Base-by-base conservation (phyloP, 2,797 vertebrate genomes). In the Remorina albescens region DNA sequence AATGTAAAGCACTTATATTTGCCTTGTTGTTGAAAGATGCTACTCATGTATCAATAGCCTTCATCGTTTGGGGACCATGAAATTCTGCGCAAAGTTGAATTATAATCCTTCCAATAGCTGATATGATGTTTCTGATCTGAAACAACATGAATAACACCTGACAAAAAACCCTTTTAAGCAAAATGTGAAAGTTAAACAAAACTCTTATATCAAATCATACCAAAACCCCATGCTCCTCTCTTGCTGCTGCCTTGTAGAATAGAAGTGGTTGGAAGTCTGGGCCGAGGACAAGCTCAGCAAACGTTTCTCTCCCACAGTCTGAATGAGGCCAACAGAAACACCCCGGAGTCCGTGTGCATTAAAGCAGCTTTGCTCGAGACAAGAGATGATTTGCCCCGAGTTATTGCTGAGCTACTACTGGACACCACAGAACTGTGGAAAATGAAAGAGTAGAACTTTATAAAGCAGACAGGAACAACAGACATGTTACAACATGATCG, bases 311-410 rank as follows among this genome's bases (percentile, higher is more conserved):
- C 74, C 49, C 56, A 41, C 66, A 62, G 21, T 46, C 61, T 30
- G 47, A 74, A 16, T 5, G 3, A 26, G 18, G 78, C 83, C 83
- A 85, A 87, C 57, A 83, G 82, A 85, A 88, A 78, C 71, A 74
- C 66, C 64, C 55, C 72, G 8, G 16, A 73, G 68, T 61, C 50
- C 36, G 71, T 86, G 72, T 78, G 70, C 80, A 55, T 71, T 77
- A 75, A 64, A 78, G 59, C 81, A 67, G 71, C 78, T 78, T 74
- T 53, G 50, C 75, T 28, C 44, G 6, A 13, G 66, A 77, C 76
- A 63, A 67, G 68, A 60, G 51, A 69, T n/a, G 74, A 87, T 75
- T 77, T 73, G 23, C 67, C 70, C 78, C 1, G 74, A 83, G 69
- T 58, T 63, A 67, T 6, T 51, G 49, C 80, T 51, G 68, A 76